These are phyloP conservation scores for Axis porcinus DNA, from an alignment of 2,113 vertebrate species.

Conservation along the genomic window DNA sequence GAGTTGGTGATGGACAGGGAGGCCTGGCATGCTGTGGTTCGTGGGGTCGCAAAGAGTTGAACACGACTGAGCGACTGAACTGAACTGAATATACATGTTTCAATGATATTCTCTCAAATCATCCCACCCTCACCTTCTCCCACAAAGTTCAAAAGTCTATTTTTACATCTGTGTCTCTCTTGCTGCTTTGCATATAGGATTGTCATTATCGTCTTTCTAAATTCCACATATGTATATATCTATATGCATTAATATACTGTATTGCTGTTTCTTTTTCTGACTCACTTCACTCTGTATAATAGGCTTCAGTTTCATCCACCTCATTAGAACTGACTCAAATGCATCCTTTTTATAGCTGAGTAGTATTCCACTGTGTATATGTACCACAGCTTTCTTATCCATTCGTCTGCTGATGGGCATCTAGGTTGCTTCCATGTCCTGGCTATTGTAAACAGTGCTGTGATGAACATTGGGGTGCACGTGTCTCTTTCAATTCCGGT, in stretches of 20 bases:
- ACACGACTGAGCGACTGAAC: neutral
- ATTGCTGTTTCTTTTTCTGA: neutral
- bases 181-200: neutral
- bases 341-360: neutral
- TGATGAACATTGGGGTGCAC: rapidly evolving
- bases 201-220: neutral
- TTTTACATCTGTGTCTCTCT: neutral
- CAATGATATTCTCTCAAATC: neutral
- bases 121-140: neutral
- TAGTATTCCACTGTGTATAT: neutral
- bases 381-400: neutral
- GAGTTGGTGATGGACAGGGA: neutral
- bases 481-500: neutral
- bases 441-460: neutral
- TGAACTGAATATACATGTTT: neutral
- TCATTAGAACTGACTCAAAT: neutral
- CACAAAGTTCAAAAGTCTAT: neutral
- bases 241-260: neutral
- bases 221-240: neutral
- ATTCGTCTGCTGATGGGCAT: neutral
- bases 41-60: rapidly evolving
- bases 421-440: neutral
- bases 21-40: neutral
- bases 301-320: neutral
- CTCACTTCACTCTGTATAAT: neutral